phyloP scores from a whole-genome alignment of 2,888 invertebrate species.

The Argyra leucocephala region DNA sequence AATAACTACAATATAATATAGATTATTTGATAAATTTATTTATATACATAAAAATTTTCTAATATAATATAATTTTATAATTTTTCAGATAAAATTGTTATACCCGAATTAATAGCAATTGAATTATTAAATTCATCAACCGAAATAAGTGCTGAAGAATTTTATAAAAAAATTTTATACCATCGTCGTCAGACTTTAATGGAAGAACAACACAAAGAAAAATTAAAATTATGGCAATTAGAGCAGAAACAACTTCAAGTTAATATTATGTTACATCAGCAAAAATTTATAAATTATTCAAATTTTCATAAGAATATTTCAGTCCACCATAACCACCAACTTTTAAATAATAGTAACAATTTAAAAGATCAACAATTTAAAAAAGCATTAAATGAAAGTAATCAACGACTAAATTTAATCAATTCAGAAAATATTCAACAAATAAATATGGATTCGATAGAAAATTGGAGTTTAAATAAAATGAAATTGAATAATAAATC shows the following conservation, averaged over 20 bases:
- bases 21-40: too few relatives aligned
- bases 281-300: neutral
- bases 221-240: constrained; percentile 6
- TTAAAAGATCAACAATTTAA: neutral
- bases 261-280: neutral
- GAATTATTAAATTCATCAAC: constrained; percentile 38
- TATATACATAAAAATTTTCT: too few relatives aligned
- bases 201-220: neutral
- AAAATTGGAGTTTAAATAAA: neutral
- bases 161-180: constrained; percentile 40
- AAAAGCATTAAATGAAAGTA: neutral
- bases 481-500: neutral
- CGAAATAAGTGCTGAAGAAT: constrained; percentile 42
- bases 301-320: neutral
- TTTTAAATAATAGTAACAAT: neutral
- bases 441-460: too few relatives aligned
- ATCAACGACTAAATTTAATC: neutral
- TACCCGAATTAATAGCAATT: constrained; percentile 43
- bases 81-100: constrained; percentile 41
- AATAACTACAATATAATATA: too few relatives aligned
- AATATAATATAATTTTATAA: too few relatives aligned
- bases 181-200: constrained; percentile 31
- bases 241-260: neutral
- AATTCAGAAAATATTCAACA: too few relatives aligned
- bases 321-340: neutral